Evolutionary conservation across 1,140 invertebrate genomes (phyloP), one percentile per base, ranked within the genome.

Genomic region (Aphidius gifuensis): DNA sequence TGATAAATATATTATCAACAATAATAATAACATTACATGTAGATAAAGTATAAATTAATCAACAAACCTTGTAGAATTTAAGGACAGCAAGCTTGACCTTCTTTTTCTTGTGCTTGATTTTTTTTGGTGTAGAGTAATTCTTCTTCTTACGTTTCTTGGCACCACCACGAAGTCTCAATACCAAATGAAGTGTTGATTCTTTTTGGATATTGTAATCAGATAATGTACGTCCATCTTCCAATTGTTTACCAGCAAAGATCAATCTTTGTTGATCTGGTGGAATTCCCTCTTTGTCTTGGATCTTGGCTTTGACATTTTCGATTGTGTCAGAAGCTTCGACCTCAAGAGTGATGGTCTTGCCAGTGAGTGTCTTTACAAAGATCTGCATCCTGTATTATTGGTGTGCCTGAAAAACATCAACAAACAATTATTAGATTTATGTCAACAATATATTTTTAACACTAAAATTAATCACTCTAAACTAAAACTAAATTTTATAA

Each of bases 71-170:
- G 83, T 99, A 99, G 82, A 92, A 99, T 83, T 98, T 98, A 50
- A 99, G 86, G 32, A 99, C 95, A 68, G 96, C 90, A 67, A 99
- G 87, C 85, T 99, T 99, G 82, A 99, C 94, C 89, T 99, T 99
- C 97, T 98, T 99, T 87, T 97, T 97, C 90, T 99, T 99, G 81
- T 99, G 97, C 83, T 99, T 99, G 79, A 97, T 98, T 85, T 99
- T 99, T 82, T 99, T 99, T 60, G 97, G 97, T 21, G 97, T 99
- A 48, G 96, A 98, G 85, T 99, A 99, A 85, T 98, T 98, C 94
- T 99, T 99, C 97, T 99, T 99, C 95, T 99, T 99, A 68, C 97
- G 88, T 82, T 99, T 99, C 85, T 99, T 99, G 68, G 96, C 97
- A 77, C 96, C 97, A 84, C 96, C 97, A 71, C 93, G 85, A 42